Base-by-base conservation (phyloP, 92 coral and sea anemone genomes). In the Siderastrea radians region DNA sequence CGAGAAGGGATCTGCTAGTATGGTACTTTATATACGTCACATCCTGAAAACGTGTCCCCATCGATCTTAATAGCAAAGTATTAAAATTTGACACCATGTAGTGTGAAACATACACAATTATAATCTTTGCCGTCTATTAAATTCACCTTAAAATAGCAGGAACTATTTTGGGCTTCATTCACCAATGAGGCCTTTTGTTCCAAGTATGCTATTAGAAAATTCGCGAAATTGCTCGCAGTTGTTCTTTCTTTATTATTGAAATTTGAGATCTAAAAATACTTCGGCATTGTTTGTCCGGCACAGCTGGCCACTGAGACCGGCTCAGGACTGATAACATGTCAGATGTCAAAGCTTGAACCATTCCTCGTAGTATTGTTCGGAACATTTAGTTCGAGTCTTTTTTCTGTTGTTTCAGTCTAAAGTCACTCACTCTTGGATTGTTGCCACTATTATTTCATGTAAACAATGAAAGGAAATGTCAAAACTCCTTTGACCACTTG, bases 361-460 rank as follows among this genome's bases (percentile, higher is more conserved):
- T 72, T 49, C 46, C 46, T 49, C 7, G 59, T 5, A 48, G 13
- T 72, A 50, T 72, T 72, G 78, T 74, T 71, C 14, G 19, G 38
- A 53, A 54, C 48, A 73, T 73, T 63, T 7, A 67, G 48, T 19
- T 67, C 72, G 47, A 10, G 66, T 61, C 66, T 9, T 14, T 55
- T 74, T 69, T 65, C 74, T 66, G 83, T 82, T 82, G 76, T 82
- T 66, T 50, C 45, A 69, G 44, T 45, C 38, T 55, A 48, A 62
- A 82, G 5, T 69, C 58, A 82, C 65, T 48, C 47, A 82, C 65
- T 57, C 77, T 82, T 84, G 87, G 87, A 84, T 61, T 13, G 3
- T 13, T 84, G 87, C 87, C 87, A 84, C 87, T 45, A 84, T 84
- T 84, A 84, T 84, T 72, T 45, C 77, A 19, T 82, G 75, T 53